phyloP scores from a whole-genome alignment of 2,888 invertebrate genomes.

The Blastobasis lacticolella region DNA sequence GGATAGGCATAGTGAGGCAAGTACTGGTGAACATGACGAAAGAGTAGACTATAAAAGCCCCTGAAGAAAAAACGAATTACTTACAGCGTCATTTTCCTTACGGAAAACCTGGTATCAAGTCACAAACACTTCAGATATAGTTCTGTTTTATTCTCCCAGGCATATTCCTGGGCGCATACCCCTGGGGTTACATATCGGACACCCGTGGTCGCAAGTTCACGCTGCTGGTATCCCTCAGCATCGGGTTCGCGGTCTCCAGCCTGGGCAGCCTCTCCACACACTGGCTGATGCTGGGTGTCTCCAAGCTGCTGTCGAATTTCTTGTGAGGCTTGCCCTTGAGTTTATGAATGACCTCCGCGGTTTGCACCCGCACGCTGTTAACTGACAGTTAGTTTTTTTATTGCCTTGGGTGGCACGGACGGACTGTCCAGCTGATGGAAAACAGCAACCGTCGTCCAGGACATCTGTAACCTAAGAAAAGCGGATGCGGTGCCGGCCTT shows the following conservation, averaged over 20 bases:
- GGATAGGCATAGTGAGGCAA: conserved; percentile 38
- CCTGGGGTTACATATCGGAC: conserved; percentile 64
- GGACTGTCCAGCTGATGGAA: too few relatives aligned
- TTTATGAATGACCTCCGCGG: background rate
- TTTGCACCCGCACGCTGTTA: background rate
- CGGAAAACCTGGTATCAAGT: too few relatives aligned
- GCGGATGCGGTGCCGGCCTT: too few relatives aligned
- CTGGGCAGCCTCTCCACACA: conserved; percentile 53
- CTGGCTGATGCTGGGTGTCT: conserved; percentile 50
- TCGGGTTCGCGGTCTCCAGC: conserved; percentile 50
- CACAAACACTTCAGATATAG: too few relatives aligned
- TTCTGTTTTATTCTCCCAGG: conserved; percentile 25
- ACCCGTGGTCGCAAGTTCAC: conserved; percentile 51
- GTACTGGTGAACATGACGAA: conserved; percentile 60
- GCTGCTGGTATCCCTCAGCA: conserved; percentile 45
- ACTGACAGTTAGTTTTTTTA: background rate
- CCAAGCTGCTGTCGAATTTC: conserved; percentile 58
- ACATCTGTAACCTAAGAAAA: too few relatives aligned
- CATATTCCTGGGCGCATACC: conserved; percentile 56
- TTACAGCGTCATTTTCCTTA: too few relatives aligned
- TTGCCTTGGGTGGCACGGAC: too few relatives aligned
- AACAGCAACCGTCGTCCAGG: too few relatives aligned
- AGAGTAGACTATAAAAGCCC: too few relatives aligned
- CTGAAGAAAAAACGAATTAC: too few relatives aligned
- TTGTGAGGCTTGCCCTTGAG: conserved; percentile 41